Percentiles rank a stretch among this genome's conserved stretches.
phyloP scores from a whole-genome alignment of 2,113 vertebrate genomes.

The Acrocephalus arundinaceus region DNA sequence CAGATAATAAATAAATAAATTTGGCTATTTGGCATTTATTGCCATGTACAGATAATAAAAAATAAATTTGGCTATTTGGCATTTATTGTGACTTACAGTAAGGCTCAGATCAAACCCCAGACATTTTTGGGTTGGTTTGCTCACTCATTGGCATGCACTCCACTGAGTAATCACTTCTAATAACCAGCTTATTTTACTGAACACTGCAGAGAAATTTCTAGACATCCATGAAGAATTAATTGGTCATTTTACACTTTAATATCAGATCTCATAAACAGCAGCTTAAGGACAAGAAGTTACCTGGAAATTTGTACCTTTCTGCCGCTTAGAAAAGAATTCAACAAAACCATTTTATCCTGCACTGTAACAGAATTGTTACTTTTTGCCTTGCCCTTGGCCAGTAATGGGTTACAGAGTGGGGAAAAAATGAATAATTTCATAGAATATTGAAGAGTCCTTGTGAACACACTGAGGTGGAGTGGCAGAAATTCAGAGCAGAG shows the following conservation, averaged over 20 bases:
- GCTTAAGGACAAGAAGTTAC: background rate
- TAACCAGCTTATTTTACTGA: background rate
- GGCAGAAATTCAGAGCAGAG: background rate
- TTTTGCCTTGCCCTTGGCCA: background rate
- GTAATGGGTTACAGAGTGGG: background rate
- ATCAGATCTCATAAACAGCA: background rate
- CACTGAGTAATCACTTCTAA: background rate
- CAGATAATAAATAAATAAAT: no score
- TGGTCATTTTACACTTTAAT: background rate
- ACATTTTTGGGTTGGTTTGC: background rate
- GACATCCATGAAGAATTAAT: background rate
- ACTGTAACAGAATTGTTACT: background rate
- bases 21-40: no score
- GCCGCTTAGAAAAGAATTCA: background rate
- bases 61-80: background rate
- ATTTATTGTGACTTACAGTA: background rate
- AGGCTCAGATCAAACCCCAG: background rate
- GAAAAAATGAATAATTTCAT: background rate
- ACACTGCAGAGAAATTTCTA: background rate
- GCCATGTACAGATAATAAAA: background rate
- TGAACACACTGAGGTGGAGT: background rate
- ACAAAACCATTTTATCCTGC: rapidly evolving
- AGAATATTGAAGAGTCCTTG: background rate
- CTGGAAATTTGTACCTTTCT: background rate
- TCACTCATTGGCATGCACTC: background rate